Conservation (phyloP, 2,888 invertebrate species). For the Folsomia manolachei region DNA sequence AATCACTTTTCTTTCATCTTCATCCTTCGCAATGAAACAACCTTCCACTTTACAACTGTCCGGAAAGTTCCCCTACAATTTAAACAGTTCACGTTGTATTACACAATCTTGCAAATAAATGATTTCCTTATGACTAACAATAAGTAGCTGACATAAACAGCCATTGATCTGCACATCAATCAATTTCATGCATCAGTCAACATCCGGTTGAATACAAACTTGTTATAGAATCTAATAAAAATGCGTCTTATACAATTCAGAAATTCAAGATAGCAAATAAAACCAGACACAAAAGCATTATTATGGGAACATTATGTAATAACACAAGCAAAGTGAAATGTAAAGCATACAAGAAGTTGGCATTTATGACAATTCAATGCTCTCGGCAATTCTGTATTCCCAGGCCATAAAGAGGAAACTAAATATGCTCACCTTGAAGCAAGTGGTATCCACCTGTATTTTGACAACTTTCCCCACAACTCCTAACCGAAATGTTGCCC, state of each 20-base stretch:
- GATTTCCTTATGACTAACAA: too few relatives aligned
- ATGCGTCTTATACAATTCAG: too few relatives aligned
- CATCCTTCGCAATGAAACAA: constrained; percentile 45
- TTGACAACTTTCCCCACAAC: constrained; percentile 58
- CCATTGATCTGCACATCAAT: too few relatives aligned
- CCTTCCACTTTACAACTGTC: constrained; percentile 63
- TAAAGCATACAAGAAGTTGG: background rate
- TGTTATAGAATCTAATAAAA: too few relatives aligned
- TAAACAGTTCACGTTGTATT: background rate
- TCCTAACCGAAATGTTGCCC: constrained; percentile 64
- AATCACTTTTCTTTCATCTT: constrained; percentile 49
- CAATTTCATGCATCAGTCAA: too few relatives aligned
- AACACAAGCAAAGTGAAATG: background rate
- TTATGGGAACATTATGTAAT: background rate
- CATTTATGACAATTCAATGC: too few relatives aligned
- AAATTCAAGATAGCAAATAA: too few relatives aligned
- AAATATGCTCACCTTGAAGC: constrained; percentile 63
- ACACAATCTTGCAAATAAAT: too few relatives aligned
- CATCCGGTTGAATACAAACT: too few relatives aligned
- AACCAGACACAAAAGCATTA: background rate
- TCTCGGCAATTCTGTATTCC: too few relatives aligned
- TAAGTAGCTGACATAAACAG: too few relatives aligned
- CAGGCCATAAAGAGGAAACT: too few relatives aligned
- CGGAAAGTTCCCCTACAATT: constrained; percentile 59
- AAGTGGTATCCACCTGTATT: constrained; percentile 62